These are phyloP conservation scores for Gymnoscelis rufifasciata DNA, from an alignment of 2,888 invertebrate genomes.

Conservation along the genomic window DNA sequence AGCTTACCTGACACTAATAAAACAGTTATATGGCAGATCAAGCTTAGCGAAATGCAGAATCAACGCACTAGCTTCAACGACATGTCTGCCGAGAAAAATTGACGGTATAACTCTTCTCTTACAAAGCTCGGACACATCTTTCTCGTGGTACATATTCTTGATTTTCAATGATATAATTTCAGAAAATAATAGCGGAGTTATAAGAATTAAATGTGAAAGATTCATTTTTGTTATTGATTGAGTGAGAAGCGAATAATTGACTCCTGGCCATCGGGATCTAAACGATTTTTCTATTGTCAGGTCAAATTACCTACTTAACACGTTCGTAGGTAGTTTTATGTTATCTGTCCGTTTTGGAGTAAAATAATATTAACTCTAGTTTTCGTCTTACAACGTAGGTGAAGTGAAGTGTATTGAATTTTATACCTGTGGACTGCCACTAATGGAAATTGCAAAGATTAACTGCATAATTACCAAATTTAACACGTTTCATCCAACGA, in stretches of 20 bases:
- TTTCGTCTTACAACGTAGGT: too few species aligned
- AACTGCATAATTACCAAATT: too few species aligned
- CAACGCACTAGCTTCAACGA: constrained; percentile 52
- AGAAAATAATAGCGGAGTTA: constrained; percentile 1
- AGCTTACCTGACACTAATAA: constrained; percentile 54
- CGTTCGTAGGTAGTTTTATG: too few species aligned
- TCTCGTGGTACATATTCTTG: constrained; percentile 47
- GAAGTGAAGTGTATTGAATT: too few species aligned
- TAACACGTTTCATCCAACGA: too few species aligned
- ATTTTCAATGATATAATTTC: not conserved
- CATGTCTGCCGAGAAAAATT: constrained; percentile 57
- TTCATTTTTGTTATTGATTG: constrained; percentile 3
- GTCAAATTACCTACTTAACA: too few species aligned
- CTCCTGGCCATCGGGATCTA: constrained; percentile 7
- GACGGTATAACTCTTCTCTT: constrained; percentile 58
- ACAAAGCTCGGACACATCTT: constrained; percentile 64
- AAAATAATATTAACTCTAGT: too few species aligned
- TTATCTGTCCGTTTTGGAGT: too few species aligned
- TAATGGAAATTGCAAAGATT: too few species aligned
- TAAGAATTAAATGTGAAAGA: not conserved
- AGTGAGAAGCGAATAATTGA: not conserved
- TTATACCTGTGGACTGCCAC: too few species aligned
- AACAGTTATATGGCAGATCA: constrained; percentile 63
- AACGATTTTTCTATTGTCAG: too few species aligned
- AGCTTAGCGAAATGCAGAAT: constrained; percentile 56